Evolutionary conservation across 2,113 vertebrate species (phyloP), one percentile per base, ranked within the genome.

Genomic region (Zeus faber): DNA sequence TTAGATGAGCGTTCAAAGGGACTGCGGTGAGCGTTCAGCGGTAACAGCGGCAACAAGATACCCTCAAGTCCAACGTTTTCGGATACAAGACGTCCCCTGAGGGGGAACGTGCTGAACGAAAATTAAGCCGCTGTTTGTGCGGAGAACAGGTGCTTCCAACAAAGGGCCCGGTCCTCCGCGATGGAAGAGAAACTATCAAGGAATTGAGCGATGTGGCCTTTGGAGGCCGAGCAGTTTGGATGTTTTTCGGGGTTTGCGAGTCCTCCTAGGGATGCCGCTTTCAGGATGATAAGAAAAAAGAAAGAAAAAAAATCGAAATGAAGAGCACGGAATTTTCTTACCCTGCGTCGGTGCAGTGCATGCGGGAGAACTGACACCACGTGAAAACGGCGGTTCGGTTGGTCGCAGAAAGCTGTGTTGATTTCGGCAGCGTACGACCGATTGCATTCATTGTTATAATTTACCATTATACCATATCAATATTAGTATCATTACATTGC

Each of bases 131-230:
- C 76, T 78, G 72, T 75, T 72, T 14, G 41, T 62, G 57, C 65
- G 55, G 62, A 74, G 76, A 85, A 81, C 83, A 83, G 80, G 76
- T 85, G 83, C 65, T 73, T 81, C 80, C 72, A 76, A 65, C 76
- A 83, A 78, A 81, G 76, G 65, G 10, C 5, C 9, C 65, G 33
- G 71, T 52, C 82, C 66, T 64, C 57, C 41, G 70, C 73, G 75
- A 70, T 66, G 63, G 59, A 49, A 75, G 54, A 50, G 58, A 59
- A 72, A 69, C 75, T 73, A 73, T 81, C 77, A 71, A 80, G 67
- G 47, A 59, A 65, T 73, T 76, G 74, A 72, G 63, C 27, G 27
- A 47, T 33, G 59, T 58, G 57, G 49, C 52, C 65, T 75, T 79
- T 74, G 49, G 51, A 70, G 76, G 67, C 48, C 56, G 54, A 27